Evolutionary conservation across 2,888 invertebrate species (phyloP).

Genomic region (Ptilodon capucinus): DNA sequence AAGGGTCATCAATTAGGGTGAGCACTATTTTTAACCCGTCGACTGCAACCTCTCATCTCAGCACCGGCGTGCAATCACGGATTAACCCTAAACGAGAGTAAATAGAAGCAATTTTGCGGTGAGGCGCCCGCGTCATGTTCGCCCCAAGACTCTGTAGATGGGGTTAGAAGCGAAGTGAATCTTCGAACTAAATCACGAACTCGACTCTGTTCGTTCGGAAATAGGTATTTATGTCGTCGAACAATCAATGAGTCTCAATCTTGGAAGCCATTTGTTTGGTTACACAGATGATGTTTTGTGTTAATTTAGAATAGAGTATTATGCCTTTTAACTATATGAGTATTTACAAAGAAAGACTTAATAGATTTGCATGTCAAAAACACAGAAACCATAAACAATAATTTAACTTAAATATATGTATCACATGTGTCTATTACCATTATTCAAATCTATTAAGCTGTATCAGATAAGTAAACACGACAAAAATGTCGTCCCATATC

Average conservation of each 20-base stretch:
- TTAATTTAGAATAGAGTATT: background rate
- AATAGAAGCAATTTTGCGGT: slow-evolving; percentile 41
- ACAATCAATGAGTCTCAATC: background rate
- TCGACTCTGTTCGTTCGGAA: background rate
- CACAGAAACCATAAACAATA: background rate
- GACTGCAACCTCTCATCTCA: slow-evolving; percentile 42
- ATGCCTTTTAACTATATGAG: too few relatives aligned
- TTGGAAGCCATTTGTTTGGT: background rate
- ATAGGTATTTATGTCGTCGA: slow-evolving; percentile 1
- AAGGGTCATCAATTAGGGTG: slow-evolving; percentile 60
- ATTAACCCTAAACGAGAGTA: slow-evolving; percentile 45
- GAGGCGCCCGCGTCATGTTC: slow-evolving; percentile 29
- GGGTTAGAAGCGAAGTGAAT: background rate
- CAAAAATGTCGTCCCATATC: slow-evolving; percentile 26
- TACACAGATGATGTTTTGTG: background rate
- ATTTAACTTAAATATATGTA: slow-evolving; percentile 14
- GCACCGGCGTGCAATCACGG: slow-evolving; percentile 38
- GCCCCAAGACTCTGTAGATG: background rate
- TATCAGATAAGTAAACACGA: slow-evolving; percentile 32
- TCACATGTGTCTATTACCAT: slow-evolving; percentile 21
- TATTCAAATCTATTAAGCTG: slow-evolving; percentile 35
- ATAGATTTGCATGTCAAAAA: background rate
- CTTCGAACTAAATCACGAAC: background rate
- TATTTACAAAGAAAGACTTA: too few relatives aligned
- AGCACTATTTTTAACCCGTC: slow-evolving; percentile 55